Conservation (phyloP, 1,140 invertebrate species). For the Apolygus lucorum region DNA sequence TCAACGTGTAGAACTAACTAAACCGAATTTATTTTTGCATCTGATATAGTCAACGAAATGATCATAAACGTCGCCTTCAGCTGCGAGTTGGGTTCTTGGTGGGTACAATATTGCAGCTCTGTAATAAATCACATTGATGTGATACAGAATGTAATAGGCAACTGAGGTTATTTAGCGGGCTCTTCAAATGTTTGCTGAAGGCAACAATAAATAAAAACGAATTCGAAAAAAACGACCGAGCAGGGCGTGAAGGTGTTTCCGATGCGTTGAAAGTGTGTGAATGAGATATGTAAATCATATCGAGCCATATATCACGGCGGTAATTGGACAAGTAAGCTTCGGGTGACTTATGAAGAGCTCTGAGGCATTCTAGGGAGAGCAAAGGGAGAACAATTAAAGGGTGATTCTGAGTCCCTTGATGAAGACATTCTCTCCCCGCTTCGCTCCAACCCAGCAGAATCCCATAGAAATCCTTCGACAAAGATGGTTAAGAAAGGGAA, state of each 20-base stretch:
- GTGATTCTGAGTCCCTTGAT: neutral
- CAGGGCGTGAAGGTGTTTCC: neutral
- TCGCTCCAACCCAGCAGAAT: neutral
- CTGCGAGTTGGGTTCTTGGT: no score
- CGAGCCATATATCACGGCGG: neutral
- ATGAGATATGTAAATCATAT: conserved; percentile 5
- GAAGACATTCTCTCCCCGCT: neutral
- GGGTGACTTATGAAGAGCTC: conserved; percentile 13
- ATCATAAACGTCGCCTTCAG: no score
- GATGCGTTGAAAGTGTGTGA: neutral
- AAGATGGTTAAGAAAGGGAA: neutral
- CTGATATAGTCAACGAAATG: no score
- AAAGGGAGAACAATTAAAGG: conserved; percentile 9
- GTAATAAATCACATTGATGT: no score
- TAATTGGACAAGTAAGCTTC: conserved; percentile 9
- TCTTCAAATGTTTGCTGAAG: neutral
- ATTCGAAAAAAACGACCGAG: no score
- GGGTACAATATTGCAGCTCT: no score
- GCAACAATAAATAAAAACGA: neutral
- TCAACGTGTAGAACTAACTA: no score
- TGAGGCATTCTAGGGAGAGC: neutral
- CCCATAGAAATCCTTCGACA: neutral
- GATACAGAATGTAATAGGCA: no score
- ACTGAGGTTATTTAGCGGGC: neutral
- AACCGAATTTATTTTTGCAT: no score